Evolutionary conservation across 2,113 vertebrate species (phyloP).

Genomic region (Mobula birostris): DNA sequence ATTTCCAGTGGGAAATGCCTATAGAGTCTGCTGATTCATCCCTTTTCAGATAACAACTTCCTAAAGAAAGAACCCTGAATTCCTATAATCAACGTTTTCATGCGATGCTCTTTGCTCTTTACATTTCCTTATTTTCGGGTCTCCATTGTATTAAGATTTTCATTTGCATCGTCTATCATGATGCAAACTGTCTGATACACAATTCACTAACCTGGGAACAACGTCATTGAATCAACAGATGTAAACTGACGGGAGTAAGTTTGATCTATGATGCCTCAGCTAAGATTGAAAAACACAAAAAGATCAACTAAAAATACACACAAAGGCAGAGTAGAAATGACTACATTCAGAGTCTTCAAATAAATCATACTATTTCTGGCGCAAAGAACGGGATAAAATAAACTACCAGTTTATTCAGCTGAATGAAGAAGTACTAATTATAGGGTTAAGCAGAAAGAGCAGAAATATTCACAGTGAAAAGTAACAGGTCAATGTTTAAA

Average conservation of each 20-base stretch:
- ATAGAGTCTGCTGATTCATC: not conserved
- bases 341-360: not conserved
- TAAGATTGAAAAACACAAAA: not conserved
- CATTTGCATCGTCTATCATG: not conserved
- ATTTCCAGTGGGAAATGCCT: not conserved
- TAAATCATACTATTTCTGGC: no score
- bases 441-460: not conserved
- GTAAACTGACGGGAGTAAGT: not conserved
- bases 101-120: not conserved
- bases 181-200: not conserved
- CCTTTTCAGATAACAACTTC: not conserved
- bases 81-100: no score
- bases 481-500: not conserved
- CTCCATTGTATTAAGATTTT: not conserved
- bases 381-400: not conserved
- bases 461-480: not conserved
- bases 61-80: no score
- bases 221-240: not conserved
- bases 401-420: not conserved
- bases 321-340: not conserved
- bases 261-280: not conserved
- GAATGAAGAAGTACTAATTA: not conserved
- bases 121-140: not conserved
- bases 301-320: conserved; percentile 6
- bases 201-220: not conserved